Conservation (phyloP, 2,797 vertebrate genomes). For the Anabas testudineus region DNA sequence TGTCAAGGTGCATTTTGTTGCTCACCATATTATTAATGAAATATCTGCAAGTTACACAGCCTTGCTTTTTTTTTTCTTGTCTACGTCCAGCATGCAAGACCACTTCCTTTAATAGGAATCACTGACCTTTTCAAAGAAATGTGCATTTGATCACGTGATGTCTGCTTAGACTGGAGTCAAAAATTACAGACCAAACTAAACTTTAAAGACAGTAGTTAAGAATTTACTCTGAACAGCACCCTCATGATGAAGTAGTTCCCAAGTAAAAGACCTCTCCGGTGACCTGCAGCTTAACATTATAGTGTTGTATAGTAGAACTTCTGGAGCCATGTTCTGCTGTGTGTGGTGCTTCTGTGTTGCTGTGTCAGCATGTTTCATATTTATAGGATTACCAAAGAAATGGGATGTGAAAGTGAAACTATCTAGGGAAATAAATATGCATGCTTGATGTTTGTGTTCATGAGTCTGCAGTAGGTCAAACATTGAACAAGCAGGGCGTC, state of each 20-base stretch:
- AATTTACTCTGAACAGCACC: background rate
- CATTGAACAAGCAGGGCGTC: no score
- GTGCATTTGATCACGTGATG: background rate
- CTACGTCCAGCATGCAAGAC: background rate
- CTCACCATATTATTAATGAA: no score
- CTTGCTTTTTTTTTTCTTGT: background rate
- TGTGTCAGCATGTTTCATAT: background rate
- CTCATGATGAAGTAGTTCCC: no score
- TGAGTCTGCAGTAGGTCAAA: no score
- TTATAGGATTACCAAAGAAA: background rate
- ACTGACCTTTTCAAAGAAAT: background rate
- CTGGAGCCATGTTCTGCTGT: background rate
- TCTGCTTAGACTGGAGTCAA: background rate
- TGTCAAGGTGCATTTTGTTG: no score
- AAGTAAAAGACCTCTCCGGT: background rate
- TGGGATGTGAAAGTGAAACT: background rate
- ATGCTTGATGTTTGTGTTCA: no score
- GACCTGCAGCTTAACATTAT: background rate
- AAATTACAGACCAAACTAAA: background rate
- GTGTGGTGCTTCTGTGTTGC: background rate
- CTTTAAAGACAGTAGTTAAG: background rate
- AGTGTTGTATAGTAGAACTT: background rate
- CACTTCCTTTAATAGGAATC: background rate
- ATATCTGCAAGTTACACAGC: background rate
- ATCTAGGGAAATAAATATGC: background rate